phyloP scores from a whole-genome alignment of 2,888 invertebrate species.

The Ptilodon capucinus region DNA sequence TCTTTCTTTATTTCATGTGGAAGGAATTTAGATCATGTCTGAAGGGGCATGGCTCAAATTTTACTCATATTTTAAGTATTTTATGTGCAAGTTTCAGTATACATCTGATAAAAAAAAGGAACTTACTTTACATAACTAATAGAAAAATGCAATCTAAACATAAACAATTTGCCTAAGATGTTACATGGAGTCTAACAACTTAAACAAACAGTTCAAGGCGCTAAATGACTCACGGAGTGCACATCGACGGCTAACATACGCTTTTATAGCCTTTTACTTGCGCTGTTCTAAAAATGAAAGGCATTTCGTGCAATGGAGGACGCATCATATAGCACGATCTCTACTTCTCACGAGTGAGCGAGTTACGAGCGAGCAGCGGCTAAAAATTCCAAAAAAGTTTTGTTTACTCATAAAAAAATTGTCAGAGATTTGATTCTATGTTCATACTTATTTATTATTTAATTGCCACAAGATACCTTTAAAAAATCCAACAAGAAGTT shows the following conservation, averaged over 20 bases:
- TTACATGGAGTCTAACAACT: background rate
- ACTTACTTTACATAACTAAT: background rate
- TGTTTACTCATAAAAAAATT: too few relatives aligned
- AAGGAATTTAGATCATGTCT: too few relatives aligned
- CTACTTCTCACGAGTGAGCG: slow-evolving; percentile 4
- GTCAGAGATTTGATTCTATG: too few relatives aligned
- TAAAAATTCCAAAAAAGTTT: background rate
- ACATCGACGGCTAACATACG: slow-evolving; percentile 6
- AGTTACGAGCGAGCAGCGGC: slow-evolving; percentile 2
- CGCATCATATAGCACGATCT: slow-evolving; percentile 38
- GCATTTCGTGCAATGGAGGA: slow-evolving; percentile 29
- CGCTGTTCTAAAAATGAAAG: slow-evolving; percentile 40
- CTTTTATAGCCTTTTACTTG: slow-evolving; percentile 22
- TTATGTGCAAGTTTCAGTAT: background rate
- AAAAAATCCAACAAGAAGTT: too few relatives aligned
- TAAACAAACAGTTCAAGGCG: slow-evolving; percentile 1
- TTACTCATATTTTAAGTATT: too few relatives aligned
- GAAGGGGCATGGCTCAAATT: too few relatives aligned
- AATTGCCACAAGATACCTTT: too few relatives aligned
- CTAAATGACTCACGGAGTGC: background rate
- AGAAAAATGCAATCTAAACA: background rate
- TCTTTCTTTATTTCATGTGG: too few relatives aligned
- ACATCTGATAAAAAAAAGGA: background rate
- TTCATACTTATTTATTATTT: too few relatives aligned
- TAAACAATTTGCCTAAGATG: background rate